A percentile compares a stretch with the other conserved stretches of the same genome.
These are phyloP conservation scores for Phycodurus eques DNA, from an alignment of 2,113 vertebrate genomes.

Conservation along the genomic window DNA sequence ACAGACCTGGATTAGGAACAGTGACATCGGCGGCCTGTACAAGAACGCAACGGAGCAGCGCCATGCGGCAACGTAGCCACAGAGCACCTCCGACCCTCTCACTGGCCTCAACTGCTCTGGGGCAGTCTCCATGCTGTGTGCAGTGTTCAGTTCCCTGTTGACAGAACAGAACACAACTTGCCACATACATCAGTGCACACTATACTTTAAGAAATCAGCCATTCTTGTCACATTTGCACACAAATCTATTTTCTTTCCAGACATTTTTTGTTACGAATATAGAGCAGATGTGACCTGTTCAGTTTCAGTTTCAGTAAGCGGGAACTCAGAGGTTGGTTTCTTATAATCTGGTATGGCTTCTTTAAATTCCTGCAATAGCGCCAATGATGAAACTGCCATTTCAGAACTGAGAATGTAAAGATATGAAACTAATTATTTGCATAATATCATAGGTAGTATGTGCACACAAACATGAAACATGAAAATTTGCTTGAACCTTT, in stretches of 20 bases:
- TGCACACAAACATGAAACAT: conserved; percentile 6
- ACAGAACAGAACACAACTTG: conserved; percentile 1
- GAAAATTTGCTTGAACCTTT: conserved; percentile 66
- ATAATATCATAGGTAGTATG: conserved; percentile 3
- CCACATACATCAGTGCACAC: not conserved
- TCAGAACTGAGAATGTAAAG: conserved; percentile 70
- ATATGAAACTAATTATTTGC: conserved; percentile 8
- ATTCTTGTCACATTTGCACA: not conserved
- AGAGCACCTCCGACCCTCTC: conserved; percentile 70
- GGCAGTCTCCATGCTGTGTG: conserved; percentile 38
- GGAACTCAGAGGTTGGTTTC: conserved; percentile 25
- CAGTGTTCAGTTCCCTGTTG: conserved; percentile 21
- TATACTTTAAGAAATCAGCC: not conserved
- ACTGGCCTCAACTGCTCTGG: conserved; percentile 62
- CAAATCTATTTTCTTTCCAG: not conserved
- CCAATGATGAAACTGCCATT: conserved; percentile 77
- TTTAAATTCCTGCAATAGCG: conserved; percentile 78
- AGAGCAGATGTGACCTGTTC: conserved; percentile 27
- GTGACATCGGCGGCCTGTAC: conserved; percentile 64
- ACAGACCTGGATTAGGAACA: conserved; percentile 12
- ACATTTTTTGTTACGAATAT: not conserved
- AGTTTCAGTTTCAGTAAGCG: conserved; percentile 8
- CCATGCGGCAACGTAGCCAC: conserved; percentile 83
- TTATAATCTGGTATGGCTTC: conserved; percentile 20
- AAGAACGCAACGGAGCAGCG: conserved; percentile 68